phyloP scores from a whole-genome alignment of 2,113 vertebrate genomes.

The Zosterops pallidus region DNA sequence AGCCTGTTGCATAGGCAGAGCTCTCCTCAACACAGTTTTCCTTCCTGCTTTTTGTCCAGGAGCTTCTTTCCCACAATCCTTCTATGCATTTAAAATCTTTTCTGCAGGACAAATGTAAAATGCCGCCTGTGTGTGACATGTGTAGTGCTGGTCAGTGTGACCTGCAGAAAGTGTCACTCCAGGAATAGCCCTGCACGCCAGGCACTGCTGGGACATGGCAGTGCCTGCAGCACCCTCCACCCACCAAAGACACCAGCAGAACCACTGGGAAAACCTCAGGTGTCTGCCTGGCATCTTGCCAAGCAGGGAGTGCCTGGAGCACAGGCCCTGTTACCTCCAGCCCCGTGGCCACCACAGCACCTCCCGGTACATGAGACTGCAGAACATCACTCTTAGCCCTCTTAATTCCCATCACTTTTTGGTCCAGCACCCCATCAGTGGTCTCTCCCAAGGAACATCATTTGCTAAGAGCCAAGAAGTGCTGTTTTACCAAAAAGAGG shows the following conservation, averaged over 20 bases:
- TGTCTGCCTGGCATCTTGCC: not conserved
- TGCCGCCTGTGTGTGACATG: not conserved
- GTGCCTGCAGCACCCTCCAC: not conserved
- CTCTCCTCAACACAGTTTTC: not conserved
- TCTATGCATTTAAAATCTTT: not conserved
- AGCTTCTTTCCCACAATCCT: not conserved
- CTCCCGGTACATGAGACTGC: fast-evolving
- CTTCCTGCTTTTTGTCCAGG: not conserved
- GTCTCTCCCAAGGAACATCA: not conserved
- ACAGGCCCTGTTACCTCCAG: not conserved
- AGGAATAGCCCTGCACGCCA: fast-evolving
- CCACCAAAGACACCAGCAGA: constrained; percentile 8
- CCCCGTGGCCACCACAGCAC: fast-evolving
- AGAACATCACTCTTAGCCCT: not conserved
- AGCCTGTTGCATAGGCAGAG: not conserved
- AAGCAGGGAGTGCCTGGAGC: fast-evolving
- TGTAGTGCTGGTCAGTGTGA: not conserved
- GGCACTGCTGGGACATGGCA: not conserved
- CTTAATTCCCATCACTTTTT: not conserved
- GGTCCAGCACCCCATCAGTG: not conserved
- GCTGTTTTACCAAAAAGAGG: not conserved
- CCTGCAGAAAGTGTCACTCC: fast-evolving
- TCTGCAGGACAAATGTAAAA: not conserved
- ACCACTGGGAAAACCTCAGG: not conserved
- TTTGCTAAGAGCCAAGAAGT: not conserved